Evolutionary conservation across 2,797 vertebrate species (phyloP).

Genomic region (Erethizon dorsatum): DNA sequence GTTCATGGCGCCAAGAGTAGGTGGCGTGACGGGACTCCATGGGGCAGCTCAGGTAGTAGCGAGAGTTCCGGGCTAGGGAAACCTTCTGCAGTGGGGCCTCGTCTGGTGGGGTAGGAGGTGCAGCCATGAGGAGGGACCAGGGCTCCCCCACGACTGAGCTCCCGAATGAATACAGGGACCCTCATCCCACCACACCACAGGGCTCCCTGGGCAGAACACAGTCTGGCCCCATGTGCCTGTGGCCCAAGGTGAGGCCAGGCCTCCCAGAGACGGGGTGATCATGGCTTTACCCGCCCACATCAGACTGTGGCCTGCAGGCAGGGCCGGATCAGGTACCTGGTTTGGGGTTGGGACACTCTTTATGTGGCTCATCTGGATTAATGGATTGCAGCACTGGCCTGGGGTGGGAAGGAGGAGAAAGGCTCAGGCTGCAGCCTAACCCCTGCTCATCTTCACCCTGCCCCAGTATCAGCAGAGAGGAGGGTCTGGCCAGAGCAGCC

Average conservation of each 20-base stretch:
- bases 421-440: background rate
- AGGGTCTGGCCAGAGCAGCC: background rate
- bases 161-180: background rate
- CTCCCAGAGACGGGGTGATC: background rate
- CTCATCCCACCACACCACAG: background rate
- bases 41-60: conserved; percentile 90
- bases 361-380: conserved; percentile 76
- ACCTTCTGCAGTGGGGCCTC: conserved; percentile 80
- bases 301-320: background rate
- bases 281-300: background rate
- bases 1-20: conserved; percentile 89
- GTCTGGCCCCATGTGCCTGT: background rate
- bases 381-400: conserved; percentile 81
- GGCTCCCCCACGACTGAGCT: background rate
- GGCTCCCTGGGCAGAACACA: background rate
- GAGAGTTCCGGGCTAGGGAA: conserved; percentile 84
- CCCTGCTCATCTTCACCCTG: background rate
- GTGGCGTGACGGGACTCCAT: conserved; percentile 89
- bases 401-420: background rate
- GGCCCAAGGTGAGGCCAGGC: background rate
- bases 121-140: background rate
- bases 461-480: background rate
- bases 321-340: conserved; percentile 75
- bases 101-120: conserved; percentile 11
- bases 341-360: conserved; percentile 78